Conservation (phyloP, 2,113 vertebrate species). For the Cavia porcellus region DNA sequence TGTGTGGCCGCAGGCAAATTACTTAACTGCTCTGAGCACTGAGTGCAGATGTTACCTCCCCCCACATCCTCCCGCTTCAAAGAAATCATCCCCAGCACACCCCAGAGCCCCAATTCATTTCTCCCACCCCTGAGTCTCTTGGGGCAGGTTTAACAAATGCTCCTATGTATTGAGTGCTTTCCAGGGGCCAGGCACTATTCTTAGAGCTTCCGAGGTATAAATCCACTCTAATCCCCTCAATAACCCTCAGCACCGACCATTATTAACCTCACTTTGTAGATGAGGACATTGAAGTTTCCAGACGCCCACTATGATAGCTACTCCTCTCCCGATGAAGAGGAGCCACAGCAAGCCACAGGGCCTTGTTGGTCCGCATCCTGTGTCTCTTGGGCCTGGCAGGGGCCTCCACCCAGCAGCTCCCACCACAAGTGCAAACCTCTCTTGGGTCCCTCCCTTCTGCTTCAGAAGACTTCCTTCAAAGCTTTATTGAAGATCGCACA, state of each 20-base stretch:
- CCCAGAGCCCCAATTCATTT: background rate
- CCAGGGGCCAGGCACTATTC: background rate
- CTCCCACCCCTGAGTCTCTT: background rate
- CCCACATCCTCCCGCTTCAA: background rate
- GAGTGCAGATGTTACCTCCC: background rate
- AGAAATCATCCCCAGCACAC: background rate
- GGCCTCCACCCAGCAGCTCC: no score
- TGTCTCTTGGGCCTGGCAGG: background rate
- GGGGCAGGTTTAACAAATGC: background rate
- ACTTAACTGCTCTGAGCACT: background rate
- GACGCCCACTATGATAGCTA: background rate
- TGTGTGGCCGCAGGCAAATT: background rate
- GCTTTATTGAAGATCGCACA: background rate
- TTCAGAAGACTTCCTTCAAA: background rate
- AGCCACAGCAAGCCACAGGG: background rate
- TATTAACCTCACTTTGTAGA: background rate
- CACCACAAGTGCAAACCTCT: background rate
- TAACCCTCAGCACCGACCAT: background rate
- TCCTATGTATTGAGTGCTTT: background rate
- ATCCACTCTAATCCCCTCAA: constrained; percentile 4
- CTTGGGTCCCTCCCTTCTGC: background rate
- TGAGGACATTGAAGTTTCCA: background rate
- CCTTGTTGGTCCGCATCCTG: background rate
- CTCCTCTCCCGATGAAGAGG: background rate
- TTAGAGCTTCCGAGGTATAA: background rate